phyloP scores from a whole-genome alignment of 2,888 invertebrate species.

The Xestia rhomboidea region DNA sequence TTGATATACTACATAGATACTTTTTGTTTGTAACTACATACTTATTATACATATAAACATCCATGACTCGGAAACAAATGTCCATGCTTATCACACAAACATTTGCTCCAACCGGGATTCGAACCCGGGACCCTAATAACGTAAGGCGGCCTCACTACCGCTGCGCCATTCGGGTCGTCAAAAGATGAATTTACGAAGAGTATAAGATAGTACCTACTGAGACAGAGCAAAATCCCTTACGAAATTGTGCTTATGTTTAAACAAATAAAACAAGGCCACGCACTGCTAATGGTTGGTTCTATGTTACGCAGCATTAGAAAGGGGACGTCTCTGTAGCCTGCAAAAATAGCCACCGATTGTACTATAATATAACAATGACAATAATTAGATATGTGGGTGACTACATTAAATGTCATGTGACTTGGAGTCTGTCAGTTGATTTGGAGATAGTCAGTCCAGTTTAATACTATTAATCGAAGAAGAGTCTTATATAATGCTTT shows the following conservation, averaged over 20 bases:
- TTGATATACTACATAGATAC: too few relatives aligned
- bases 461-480: conserved; percentile 1
- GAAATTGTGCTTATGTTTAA: background rate
- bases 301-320: background rate
- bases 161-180: too few relatives aligned
- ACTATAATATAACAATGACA: conserved; percentile 31
- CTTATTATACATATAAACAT: too few relatives aligned
- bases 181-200: too few relatives aligned
- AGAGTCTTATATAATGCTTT: background rate
- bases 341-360: conserved; percentile 18
- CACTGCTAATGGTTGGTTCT: background rate
- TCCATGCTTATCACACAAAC: too few relatives aligned
- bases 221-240: too few relatives aligned
- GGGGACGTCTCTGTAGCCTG: conserved; percentile 32
- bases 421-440: background rate
- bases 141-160: too few relatives aligned
- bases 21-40: too few relatives aligned
- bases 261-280: background rate
- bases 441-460: background rate
- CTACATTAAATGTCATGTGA: conserved; percentile 35
- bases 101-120: too few relatives aligned
- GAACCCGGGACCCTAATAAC: too few relatives aligned
- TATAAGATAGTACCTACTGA: too few relatives aligned
- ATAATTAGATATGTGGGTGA: conserved; percentile 41
- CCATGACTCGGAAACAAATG: too few relatives aligned